Percentiles rank a stretch among this genome's conserved stretches.
Conservation (phyloP, 2,888 invertebrate genomes). For the Mylabris sibirica region DNA sequence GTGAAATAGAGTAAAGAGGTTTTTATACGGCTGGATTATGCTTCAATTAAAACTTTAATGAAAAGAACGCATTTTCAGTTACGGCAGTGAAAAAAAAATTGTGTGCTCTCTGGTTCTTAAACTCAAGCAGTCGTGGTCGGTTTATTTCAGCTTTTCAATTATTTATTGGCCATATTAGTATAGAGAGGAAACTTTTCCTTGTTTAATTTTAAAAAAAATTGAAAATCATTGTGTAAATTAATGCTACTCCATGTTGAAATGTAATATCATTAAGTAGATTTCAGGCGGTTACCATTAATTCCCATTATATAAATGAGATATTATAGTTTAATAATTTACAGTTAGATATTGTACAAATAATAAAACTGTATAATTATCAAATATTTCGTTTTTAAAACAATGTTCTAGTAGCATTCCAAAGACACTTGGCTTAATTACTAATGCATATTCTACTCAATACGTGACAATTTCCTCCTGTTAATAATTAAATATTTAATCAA, state of each 20-base stretch:
- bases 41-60: slow-evolving; percentile 46
- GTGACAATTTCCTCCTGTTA: slow-evolving; percentile 24
- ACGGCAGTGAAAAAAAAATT: slow-evolving; percentile 8
- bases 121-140: not conserved
- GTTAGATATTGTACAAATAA: no score
- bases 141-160: slow-evolving; percentile 6
- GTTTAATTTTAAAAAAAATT: not conserved
- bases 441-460: slow-evolving; percentile 25
- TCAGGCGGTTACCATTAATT: no score
- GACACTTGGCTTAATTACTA: slow-evolving; percentile 33
- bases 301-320: no score
- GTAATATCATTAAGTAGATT: not conserved
- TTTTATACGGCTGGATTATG: slow-evolving; percentile 46
- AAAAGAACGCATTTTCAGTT: slow-evolving; percentile 32
- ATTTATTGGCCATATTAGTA: not conserved
- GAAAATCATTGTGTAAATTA: not conserved
- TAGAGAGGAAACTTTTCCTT: not conserved
- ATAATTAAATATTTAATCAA: slow-evolving; percentile 20
- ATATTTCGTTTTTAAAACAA: no score
- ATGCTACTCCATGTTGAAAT: not conserved
- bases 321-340: no score
- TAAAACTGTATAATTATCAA: no score
- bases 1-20: slow-evolving; percentile 42
- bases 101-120: not conserved
- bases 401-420: no score